phyloP scores from a whole-genome alignment of 2,113 vertebrate species.

The Hippocampus guttulatus region DNA sequence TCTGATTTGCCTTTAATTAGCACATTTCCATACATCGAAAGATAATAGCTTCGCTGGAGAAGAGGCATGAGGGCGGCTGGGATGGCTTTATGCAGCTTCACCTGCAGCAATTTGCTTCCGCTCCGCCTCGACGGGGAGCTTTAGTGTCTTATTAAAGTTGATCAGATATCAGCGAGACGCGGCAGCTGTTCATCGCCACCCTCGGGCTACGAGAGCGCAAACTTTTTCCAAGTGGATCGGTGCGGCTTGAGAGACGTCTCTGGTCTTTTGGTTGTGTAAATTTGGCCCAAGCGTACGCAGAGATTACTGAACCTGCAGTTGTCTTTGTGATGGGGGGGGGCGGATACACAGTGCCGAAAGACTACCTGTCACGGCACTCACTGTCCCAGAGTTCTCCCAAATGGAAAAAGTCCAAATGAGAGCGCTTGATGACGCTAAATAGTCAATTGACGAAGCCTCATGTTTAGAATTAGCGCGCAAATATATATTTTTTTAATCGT shows the following conservation, averaged over 20 bases:
- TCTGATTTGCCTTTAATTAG: conserved; percentile 4
- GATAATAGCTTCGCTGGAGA: conserved; percentile 8
- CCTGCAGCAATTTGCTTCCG: conserved; percentile 4
- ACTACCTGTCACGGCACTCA: not conserved
- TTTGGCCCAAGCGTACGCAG: not conserved
- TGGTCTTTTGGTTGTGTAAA: not conserved
- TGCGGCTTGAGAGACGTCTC: not conserved
- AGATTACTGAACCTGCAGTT: too few species aligned
- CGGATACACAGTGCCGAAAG: not conserved
- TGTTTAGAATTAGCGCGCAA: too few species aligned
- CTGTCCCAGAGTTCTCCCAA: not conserved
- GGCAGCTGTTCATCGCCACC: conserved; percentile 4
- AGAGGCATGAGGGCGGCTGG: not conserved
- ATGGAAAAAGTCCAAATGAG: too few species aligned
- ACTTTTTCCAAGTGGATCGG: conserved; percentile 4
- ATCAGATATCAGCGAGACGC: conserved; percentile 2
- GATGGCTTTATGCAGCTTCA: not conserved
- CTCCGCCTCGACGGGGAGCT: not conserved
- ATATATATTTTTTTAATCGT: too few species aligned
- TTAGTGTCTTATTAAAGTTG: not conserved
- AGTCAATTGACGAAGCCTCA: too few species aligned
- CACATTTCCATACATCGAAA: not conserved
- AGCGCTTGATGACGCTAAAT: too few species aligned
- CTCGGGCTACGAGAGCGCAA: not conserved
- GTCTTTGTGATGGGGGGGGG: too few species aligned